Conservation (phyloP, 2,113 vertebrate species). For the Guaruba guarouba region DNA sequence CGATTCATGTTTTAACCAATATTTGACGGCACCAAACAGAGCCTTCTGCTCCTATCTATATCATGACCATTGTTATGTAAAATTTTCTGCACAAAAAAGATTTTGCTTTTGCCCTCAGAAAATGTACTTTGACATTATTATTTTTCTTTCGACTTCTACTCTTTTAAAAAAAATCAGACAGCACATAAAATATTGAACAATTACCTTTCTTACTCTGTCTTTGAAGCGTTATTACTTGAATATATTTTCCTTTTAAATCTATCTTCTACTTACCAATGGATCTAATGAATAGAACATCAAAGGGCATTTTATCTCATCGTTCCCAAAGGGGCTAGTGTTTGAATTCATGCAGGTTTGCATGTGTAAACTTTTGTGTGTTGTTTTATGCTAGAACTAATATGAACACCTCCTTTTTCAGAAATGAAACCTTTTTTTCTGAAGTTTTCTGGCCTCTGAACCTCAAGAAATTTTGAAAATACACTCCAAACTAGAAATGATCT, state of each 20-base stretch:
- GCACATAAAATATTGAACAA: neutral
- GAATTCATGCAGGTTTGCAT: neutral
- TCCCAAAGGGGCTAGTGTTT: neutral
- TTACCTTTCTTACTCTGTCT: neutral
- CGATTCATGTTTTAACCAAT: neutral
- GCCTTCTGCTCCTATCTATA: neutral
- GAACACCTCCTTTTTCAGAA: neutral
- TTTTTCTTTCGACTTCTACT: neutral
- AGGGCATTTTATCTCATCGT: neutral
- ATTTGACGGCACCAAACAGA: constrained; percentile 2
- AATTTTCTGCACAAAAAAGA: neutral
- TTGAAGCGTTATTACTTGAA: constrained; percentile 2
- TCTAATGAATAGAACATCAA: neutral
- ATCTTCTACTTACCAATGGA: neutral
- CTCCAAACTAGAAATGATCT: neutral
- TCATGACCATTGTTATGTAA: neutral
- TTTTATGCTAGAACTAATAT: neutral
- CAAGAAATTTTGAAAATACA: neutral
- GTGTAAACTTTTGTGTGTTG: neutral
- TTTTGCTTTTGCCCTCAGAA: neutral
- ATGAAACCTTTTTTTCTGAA: neutral
- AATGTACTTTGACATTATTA: neutral
- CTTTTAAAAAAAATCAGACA: neutral
- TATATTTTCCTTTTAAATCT: neutral
- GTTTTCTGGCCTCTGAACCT: neutral